Base-by-base conservation (phyloP, 2,888 invertebrate species). In the Timema podura region DNA sequence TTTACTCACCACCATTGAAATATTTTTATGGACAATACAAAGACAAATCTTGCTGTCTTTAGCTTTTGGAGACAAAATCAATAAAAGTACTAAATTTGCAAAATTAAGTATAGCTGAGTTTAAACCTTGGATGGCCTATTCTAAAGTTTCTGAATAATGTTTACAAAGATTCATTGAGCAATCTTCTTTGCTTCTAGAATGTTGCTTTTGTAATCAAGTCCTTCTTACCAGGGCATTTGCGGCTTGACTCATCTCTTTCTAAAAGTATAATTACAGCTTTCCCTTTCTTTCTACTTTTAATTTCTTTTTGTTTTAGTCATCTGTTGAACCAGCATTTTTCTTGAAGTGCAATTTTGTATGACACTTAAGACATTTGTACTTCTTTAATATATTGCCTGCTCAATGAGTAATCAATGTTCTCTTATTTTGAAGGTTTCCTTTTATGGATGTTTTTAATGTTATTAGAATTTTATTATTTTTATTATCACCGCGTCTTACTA, bases 341-440 rank as follows among this genome's bases (percentile, higher is more conserved):
- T 30, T 61, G 8, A 16, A 61, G 61, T 61, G 16, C 30, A 13
- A 44, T 61, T 61, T 11, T 61, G 61, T 45, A 61, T 15, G 16
- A 44, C 11, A 61, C 61, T 61, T 61, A 30, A 61, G 61, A 16
- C 16, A 61, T 61, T 61, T 61, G 44, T 61, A 61, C 6, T 61
- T 61, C 45, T 30, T 30, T 30, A 30, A 30, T 30, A 61, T 61
- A 10, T 30, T 45, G 1, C 61, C 45, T 5, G 44, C 30, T 61
- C 30, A 61, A 61, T 16, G 9, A 61, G 61, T 61, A 10, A 61
- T 13, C 5, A 61, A 61, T 61, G 1, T 61, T 45, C 61, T 61
- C 44, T 45, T 61, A 10, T 61, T 61, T 61, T n/a, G 30, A 61
- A 61, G 44, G 2, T 61, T 61, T 61, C 30, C 44, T 61, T 15